These are phyloP conservation scores for Sebastes baramenuke DNA, from an alignment of 2,797 vertebrate species.

Conservation along the genomic window DNA sequence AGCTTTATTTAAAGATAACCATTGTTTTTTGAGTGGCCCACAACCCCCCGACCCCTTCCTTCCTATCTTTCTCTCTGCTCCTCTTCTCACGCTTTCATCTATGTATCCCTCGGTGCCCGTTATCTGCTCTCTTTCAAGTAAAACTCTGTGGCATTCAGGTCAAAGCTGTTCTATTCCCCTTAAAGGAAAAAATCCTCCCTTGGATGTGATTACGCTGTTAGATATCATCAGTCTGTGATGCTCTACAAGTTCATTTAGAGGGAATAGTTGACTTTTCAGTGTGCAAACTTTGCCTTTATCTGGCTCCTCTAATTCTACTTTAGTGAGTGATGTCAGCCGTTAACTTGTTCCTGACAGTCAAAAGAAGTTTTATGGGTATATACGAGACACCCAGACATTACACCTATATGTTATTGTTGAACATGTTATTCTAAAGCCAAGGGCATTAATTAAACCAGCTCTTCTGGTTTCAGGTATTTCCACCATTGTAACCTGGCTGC, in stretches of 20 bases:
- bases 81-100: slow-evolving; percentile 68
- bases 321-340: neutral
- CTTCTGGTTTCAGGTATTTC: neutral
- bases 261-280: neutral
- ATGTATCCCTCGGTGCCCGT: slow-evolving; percentile 24
- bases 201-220: slow-evolving; percentile 4
- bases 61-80: slow-evolving; percentile 62
- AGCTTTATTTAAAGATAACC: slow-evolving; percentile 74
- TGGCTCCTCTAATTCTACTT: neutral
- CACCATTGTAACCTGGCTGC: neutral
- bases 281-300: neutral
- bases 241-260: neutral
- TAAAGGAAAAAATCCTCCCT: neutral
- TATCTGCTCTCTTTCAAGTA: slow-evolving; percentile 56
- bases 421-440: neutral
- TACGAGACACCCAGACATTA: neutral
- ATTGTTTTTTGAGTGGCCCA: slow-evolving; percentile 60
- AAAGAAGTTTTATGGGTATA: neutral
- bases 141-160: slow-evolving; percentile 32
- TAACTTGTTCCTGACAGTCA: neutral
- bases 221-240: slow-evolving; percentile 30
- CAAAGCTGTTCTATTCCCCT: slow-evolving; percentile 18
- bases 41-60: slow-evolving; percentile 61
- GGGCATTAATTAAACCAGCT: neutral
- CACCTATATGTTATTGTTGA: neutral